Conservation (phyloP, 2,797 vertebrate genomes). For the Neosilurus hyrtlii region DNA sequence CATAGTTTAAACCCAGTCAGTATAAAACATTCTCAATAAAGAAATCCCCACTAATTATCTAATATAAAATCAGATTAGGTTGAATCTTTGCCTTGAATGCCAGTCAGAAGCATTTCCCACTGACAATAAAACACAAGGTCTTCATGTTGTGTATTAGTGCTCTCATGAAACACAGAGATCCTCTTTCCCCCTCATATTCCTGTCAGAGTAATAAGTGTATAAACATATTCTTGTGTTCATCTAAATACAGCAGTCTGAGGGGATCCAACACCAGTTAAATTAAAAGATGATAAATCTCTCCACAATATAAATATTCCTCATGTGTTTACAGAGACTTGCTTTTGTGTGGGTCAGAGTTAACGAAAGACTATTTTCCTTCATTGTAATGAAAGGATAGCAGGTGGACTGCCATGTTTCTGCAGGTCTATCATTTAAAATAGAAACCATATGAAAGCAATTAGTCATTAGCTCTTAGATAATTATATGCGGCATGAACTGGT, state of each 20-base stretch:
- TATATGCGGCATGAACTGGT: constrained; percentile 23
- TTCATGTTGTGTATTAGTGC: background rate
- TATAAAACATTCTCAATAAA: background rate
- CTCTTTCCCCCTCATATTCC: background rate
- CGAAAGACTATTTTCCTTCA: constrained; percentile 44
- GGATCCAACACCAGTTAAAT: constrained; percentile 27
- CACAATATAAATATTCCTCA: constrained; percentile 33
- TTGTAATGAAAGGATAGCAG: constrained; percentile 46
- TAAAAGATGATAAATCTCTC: constrained; percentile 43
- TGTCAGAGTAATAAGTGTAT: constrained; percentile 24
- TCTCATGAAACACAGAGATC: background rate
- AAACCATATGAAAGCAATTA: constrained; percentile 45
- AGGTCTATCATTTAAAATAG: constrained; percentile 35
- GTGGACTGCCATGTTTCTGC: constrained; percentile 34
- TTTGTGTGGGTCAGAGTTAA: constrained; percentile 46
- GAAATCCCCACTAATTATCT: background rate
- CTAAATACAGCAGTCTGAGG: constrained; percentile 21
- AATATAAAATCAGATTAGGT: background rate
- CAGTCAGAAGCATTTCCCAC: background rate
- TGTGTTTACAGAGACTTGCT: constrained; percentile 41
- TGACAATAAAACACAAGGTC: constrained; percentile 2
- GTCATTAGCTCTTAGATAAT: constrained; percentile 42
- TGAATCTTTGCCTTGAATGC: background rate
- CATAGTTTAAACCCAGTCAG: background rate
- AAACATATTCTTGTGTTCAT: constrained; percentile 17